Conservation (phyloP, 2,888 invertebrate species). For the Eucriotettix oculatus region DNA sequence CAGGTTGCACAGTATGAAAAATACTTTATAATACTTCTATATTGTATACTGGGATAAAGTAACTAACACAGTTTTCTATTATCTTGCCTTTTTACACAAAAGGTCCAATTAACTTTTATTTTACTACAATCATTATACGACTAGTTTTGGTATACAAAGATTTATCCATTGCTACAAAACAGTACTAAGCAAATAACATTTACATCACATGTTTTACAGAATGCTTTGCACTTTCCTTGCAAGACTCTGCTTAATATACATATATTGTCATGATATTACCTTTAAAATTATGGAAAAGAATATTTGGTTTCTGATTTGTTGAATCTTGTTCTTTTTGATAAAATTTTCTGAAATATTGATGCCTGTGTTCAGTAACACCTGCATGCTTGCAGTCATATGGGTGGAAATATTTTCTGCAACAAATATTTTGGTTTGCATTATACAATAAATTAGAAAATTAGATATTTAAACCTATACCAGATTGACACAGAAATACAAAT, state of each 20-base stretch:
- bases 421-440: not conserved
- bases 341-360: not conserved
- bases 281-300: not conserved
- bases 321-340: not conserved
- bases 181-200: conserved; percentile 4
- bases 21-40: too few relatives aligned
- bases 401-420: not conserved
- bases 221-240: conserved; percentile 13
- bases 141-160: too few relatives aligned
- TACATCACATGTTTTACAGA: conserved; percentile 8
- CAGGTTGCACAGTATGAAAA: too few relatives aligned
- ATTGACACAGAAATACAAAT: not conserved
- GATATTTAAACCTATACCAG: not conserved
- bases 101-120: too few relatives aligned
- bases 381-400: not conserved
- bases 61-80: too few relatives aligned
- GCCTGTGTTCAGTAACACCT: not conserved
- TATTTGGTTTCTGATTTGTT: not conserved
- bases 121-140: too few relatives aligned
- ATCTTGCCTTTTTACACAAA: too few relatives aligned
- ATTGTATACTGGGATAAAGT: too few relatives aligned
- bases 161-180: conserved; percentile 3
- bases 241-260: conserved; percentile 9
- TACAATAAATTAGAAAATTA: too few relatives aligned
- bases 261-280: conserved; percentile 3